phyloP scores from a whole-genome alignment of 2,888 invertebrate genomes.

The Meghimatium bilineatum region DNA sequence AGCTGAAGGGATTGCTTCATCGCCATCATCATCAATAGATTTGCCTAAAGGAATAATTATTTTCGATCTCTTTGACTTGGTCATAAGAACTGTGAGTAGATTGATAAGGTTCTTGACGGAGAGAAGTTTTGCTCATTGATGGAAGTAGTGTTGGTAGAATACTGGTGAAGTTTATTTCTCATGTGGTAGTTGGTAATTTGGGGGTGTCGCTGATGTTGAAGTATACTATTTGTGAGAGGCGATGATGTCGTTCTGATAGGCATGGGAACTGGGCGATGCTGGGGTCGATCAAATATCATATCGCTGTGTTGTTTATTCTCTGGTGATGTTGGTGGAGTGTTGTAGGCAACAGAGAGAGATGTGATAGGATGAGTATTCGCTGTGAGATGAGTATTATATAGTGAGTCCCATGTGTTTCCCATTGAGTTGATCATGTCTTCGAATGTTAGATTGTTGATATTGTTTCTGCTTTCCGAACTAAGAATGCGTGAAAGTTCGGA shows the following conservation, averaged over 20 bases:
- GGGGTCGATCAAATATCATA: not conserved
- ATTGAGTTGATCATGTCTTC: not conserved
- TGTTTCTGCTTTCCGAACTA: not conserved
- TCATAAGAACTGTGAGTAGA: not conserved
- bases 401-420: not conserved
- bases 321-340: slow-evolving; percentile 21
- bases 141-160: not conserved
- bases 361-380: not conserved
- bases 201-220: not conserved
- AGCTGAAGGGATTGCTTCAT: too few relatives aligned
- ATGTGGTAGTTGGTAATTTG: not conserved
- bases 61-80: not conserved
- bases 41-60: too few relatives aligned
- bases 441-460: not conserved
- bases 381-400: not conserved
- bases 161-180: not conserved
- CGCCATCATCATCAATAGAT: too few relatives aligned
- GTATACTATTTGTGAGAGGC: not conserved
- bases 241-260: not conserved
- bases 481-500: not conserved
- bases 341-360: not conserved
- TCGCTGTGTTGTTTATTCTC: not conserved
- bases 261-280: not conserved
- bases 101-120: not conserved
- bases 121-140: not conserved